Percentiles rank a stretch among this genome's conserved stretches.
Evolutionary conservation across 2,797 vertebrate genomes (phyloP).

Genomic region (Mustela erminea): DNA sequence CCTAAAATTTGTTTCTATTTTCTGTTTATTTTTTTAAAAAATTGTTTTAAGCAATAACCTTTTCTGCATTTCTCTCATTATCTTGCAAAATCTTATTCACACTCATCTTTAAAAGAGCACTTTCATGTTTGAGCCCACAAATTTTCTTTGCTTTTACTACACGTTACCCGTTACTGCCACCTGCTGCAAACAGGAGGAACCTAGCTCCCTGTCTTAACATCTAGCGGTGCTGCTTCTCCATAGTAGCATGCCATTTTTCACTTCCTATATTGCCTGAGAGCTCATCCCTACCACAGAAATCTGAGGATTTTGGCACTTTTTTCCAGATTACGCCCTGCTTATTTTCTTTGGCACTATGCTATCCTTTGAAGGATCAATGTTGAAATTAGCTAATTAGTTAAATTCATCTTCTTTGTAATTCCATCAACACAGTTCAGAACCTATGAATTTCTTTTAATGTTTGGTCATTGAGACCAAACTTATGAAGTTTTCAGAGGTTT

Average conservation of each 20-base stretch:
- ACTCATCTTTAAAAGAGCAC: background rate
- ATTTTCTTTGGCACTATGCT: background rate
- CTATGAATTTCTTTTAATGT: background rate
- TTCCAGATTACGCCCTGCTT: background rate
- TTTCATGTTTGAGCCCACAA: background rate
- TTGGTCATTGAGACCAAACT: background rate
- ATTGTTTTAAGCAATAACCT: background rate
- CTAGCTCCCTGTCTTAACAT: background rate
- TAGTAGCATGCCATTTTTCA: background rate
- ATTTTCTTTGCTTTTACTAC: background rate
- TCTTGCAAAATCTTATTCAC: background rate
- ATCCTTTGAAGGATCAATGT: background rate
- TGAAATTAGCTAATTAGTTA: background rate
- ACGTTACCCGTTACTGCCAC: background rate
- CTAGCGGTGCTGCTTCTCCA: background rate
- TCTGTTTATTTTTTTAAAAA: background rate
- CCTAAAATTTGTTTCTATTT: background rate
- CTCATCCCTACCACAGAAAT: background rate
- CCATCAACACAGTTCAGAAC: background rate
- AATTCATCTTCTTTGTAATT: background rate
- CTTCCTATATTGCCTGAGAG: background rate
- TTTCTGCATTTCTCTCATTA: background rate
- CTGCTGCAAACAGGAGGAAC: background rate
- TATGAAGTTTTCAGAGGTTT: background rate
- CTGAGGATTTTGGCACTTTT: background rate